Evolutionary conservation across 2,797 vertebrate species (phyloP), one percentile per base, ranked within the genome.

Genomic region (Varecia variegata): DNA sequence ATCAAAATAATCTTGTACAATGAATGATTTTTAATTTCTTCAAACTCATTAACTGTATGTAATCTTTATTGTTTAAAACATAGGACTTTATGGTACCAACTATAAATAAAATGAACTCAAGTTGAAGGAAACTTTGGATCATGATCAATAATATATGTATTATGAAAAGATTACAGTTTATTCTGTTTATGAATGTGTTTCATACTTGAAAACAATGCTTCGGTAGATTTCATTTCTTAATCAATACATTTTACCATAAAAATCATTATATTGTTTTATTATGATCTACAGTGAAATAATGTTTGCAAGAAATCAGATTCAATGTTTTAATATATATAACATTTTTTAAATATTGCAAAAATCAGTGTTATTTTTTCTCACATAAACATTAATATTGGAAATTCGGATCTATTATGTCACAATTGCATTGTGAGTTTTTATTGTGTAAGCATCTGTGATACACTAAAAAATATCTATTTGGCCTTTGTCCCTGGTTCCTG

Each of bases 191-290:
- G 18, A 96, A 20, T 76, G 21, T 35, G 1, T 35, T 96, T 23
- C 87, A 60, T 58, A 32, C 3, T 77, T 97, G n/a, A 77, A 96
- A 62, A 54, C 0, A 87, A 32, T 30, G 52, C 13, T 65, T 25
- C 18, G 35, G 71, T 95, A 94, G 43, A 88, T 97, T 27, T 56
- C 14, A 88, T 20, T 80, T 47, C 68, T 79, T 97, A 95, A 90
- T 96, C 56, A 89, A 50, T 92, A 25, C 1, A 50, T 95, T 92
- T 67, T 87, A 40, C 76, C 1, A 73, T 96, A 93, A 95, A 93
- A 7, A 38, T 85, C 52, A 88, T 84, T 95, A 32, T 7, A 76
- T 73, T 79, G 1, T 47, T 96, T 88, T 92, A 92, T 93, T 93
- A 81, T 25, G 40, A 95, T 1, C 0, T 81, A 35, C 32, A 91